Percentiles rank a stretch among this genome's conserved stretches.
These are phyloP conservation scores for Melanotaenia parkinsoni DNA, from an alignment of 2,797 vertebrate species.

Conservation along the genomic window DNA sequence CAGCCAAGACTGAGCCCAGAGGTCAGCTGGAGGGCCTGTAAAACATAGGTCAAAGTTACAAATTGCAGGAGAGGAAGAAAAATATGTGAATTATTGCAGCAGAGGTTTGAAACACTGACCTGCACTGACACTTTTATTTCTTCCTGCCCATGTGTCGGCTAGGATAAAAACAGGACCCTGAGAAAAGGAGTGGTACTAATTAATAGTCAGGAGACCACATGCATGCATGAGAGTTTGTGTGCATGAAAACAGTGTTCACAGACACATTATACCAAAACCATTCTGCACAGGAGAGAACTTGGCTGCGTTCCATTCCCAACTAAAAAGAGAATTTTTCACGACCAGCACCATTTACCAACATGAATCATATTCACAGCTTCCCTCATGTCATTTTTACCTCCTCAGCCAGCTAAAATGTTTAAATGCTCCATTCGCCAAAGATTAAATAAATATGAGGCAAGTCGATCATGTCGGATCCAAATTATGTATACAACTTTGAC, in stretches of 20 bases:
- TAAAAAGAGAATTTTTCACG: slow-evolving; percentile 29
- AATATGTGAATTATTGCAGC: background rate
- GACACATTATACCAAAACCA: slow-evolving; percentile 17
- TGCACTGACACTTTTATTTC: slow-evolving; percentile 58
- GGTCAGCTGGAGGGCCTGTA: slow-evolving; percentile 71
- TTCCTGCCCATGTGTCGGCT: slow-evolving; percentile 53
- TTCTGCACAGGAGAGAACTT: slow-evolving; percentile 28
- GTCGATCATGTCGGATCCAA: background rate
- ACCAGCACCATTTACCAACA: slow-evolving; percentile 6
- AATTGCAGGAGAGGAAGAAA: background rate
- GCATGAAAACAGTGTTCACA: slow-evolving; percentile 17
- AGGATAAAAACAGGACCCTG: slow-evolving; percentile 58
- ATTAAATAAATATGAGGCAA: background rate
- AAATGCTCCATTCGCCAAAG: background rate
- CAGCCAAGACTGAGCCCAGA: slow-evolving; percentile 41
- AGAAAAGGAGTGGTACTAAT: slow-evolving; percentile 45
- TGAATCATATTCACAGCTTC: slow-evolving; percentile 14
- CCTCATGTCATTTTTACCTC: slow-evolving; percentile 14
- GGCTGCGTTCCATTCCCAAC: slow-evolving; percentile 35
- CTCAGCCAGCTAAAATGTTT: background rate
- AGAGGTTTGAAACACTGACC: slow-evolving; percentile 49
- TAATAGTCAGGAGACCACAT: slow-evolving; percentile 34
- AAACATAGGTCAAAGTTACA: slow-evolving; percentile 30
- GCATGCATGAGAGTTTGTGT: slow-evolving; percentile 10
- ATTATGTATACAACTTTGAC: too few species aligned